phyloP scores from a whole-genome alignment of 2,888 invertebrate species.

The Trisateles emortualis region DNA sequence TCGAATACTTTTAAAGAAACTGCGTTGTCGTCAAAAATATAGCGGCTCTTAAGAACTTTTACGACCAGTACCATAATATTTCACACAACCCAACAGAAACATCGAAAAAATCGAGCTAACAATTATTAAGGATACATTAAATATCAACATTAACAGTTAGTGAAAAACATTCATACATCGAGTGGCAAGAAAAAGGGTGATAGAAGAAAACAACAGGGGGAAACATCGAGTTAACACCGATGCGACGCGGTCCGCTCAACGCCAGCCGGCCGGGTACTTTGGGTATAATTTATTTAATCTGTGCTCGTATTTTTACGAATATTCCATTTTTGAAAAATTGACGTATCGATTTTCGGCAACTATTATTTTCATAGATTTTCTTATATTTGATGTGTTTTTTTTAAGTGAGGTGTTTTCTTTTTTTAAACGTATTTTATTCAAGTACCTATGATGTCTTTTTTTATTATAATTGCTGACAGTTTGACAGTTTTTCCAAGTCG shows the following conservation, averaged over 20 bases:
- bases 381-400: neutral
- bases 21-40: too few species aligned
- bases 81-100: conserved; percentile 49
- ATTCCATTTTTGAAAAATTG: conserved; percentile 10
- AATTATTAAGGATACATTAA: conserved; percentile 63
- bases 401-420: neutral
- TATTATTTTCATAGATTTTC: neutral
- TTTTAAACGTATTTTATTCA: neutral
- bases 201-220: conserved; percentile 78
- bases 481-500: neutral
- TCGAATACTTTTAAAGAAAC: too few species aligned
- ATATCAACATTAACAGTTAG: conserved; percentile 87
- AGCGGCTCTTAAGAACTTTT: too few species aligned
- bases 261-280: conserved; percentile 83
- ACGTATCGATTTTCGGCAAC: conserved; percentile 16
- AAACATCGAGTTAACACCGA: conserved; percentile 83
- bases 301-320: conserved; percentile 7
- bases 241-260: conserved; percentile 78
- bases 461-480: neutral
- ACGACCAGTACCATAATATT: conserved; percentile 26
- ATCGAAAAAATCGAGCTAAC: conserved; percentile 54
- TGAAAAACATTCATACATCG: conserved; percentile 86
- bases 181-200: conserved; percentile 84
- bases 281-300: conserved; percentile 56
- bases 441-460: neutral